Percentiles rank a stretch among this genome's conserved stretches.
Conservation (phyloP, 2,888 invertebrate genomes). For the Osmoderma eremita region DNA sequence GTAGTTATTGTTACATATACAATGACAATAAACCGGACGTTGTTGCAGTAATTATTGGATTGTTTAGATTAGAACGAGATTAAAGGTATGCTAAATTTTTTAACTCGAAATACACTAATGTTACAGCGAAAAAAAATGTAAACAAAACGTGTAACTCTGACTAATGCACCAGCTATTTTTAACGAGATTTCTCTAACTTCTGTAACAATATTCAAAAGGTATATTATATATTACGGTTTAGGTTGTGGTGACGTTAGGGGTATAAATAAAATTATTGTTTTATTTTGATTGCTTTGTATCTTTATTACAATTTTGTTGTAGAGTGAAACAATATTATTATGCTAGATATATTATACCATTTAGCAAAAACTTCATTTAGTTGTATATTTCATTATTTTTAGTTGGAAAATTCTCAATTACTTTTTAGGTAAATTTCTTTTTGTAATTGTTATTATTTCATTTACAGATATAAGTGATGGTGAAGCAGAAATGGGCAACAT, state of each 20-base stretch:
- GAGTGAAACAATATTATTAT: too few relatives aligned
- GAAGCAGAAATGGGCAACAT: constrained; percentile 48
- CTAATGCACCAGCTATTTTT: constrained; percentile 23
- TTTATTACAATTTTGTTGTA: neutral
- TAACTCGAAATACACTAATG: neutral
- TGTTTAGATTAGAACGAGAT: constrained; percentile 1
- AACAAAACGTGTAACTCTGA: constrained; percentile 24
- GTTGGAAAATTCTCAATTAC: neutral
- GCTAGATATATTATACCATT: too few relatives aligned
- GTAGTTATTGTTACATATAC: too few relatives aligned
- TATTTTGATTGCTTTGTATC: constrained; percentile 2
- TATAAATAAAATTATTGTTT: constrained; percentile 1
- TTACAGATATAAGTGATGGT: constrained; percentile 47
- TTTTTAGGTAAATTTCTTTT: too few relatives aligned
- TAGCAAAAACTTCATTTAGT: too few relatives aligned
- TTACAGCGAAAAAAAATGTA: constrained; percentile 8
- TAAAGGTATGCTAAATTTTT: neutral
- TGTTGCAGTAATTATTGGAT: too few relatives aligned
- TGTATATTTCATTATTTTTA: constrained; percentile 12
- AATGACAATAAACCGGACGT: too few relatives aligned
- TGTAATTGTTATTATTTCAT: constrained; percentile 23
- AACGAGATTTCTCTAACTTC: constrained; percentile 3
- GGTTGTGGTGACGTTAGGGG: neutral
- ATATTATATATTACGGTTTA: constrained; percentile 5
- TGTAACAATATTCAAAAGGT: constrained; percentile 5